phyloP scores from a whole-genome alignment of 2,797 vertebrate genomes.

The Lagothrix lagotricha region DNA sequence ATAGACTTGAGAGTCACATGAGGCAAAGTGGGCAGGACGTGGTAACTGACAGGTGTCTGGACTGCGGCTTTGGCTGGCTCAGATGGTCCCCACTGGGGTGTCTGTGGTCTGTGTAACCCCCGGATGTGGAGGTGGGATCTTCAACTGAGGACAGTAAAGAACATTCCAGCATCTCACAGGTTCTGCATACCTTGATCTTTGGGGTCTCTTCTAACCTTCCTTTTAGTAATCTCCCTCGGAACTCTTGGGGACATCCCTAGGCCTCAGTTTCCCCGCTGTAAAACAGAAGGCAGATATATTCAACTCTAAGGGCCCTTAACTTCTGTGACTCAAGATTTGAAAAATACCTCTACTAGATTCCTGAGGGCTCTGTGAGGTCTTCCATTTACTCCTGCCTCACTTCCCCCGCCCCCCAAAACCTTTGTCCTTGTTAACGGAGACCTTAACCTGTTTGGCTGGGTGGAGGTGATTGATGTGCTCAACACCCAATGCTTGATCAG shows the following conservation, averaged over 20 bases:
- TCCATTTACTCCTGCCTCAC: neutral
- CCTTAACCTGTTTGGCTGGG: neutral
- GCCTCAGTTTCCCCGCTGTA: neutral
- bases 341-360: neutral
- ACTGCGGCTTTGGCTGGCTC: neutral
- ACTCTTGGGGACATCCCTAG: neutral
- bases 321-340: neutral
- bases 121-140: neutral
- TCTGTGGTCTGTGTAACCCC: neutral
- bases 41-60: neutral
- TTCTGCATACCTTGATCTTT: neutral
- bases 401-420: neutral
- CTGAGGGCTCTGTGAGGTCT: neutral
- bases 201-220: neutral
- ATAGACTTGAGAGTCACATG: neutral
- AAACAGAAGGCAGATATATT: neutral
- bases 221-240: neutral
- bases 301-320: neutral
- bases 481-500: neutral
- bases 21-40: neutral
- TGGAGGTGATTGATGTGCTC: neutral
- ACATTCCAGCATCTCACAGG: neutral
- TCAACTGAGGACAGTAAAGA: neutral
- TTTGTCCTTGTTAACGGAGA: neutral
- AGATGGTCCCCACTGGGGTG: fast-evolving